Evolutionary conservation across 2,888 invertebrate genomes (phyloP).

Genomic region (Andrena fulva): DNA sequence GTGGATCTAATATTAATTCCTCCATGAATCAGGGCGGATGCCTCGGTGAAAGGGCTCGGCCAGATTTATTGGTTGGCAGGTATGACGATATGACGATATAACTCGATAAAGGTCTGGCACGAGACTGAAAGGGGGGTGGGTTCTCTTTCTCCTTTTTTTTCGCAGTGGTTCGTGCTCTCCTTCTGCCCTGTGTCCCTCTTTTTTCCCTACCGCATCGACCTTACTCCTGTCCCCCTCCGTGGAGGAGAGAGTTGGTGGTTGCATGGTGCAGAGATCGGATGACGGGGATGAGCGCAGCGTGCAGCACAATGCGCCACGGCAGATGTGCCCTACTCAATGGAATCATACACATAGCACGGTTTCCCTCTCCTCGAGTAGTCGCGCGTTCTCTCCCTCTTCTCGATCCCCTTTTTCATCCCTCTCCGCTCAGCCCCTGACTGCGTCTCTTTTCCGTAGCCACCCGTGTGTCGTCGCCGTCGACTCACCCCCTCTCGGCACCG

Average conservation of each 20-base stretch:
- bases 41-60: conserved; percentile 66
- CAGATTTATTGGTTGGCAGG: conserved; percentile 79
- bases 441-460: conserved; percentile 19
- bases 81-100: conserved; percentile 78
- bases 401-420: conserved; percentile 26
- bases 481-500: background rate
- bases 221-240: conserved; percentile 26
- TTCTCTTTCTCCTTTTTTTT: conserved; percentile 6
- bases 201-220: conserved; percentile 26
- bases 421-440: background rate
- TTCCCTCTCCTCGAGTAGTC: conserved; percentile 58
- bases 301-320: conserved; percentile 76
- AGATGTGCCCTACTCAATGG: conserved; percentile 77
- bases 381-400: conserved; percentile 35
- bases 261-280: conserved; percentile 71
- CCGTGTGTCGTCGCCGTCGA: background rate
- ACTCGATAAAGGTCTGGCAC: conserved; percentile 78
- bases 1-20: conserved; percentile 76
- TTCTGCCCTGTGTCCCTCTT: conserved; percentile 3
- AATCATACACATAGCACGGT: conserved; percentile 50
- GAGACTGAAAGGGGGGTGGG: conserved; percentile 58
- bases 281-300: conserved; percentile 76
- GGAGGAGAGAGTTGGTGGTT: conserved; percentile 48
- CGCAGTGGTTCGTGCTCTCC: conserved; percentile 13
- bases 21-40: conserved; percentile 72